These are phyloP conservation scores for Chelonus formosanus DNA, from an alignment of 2,888 invertebrate species.

Conservation along the genomic window DNA sequence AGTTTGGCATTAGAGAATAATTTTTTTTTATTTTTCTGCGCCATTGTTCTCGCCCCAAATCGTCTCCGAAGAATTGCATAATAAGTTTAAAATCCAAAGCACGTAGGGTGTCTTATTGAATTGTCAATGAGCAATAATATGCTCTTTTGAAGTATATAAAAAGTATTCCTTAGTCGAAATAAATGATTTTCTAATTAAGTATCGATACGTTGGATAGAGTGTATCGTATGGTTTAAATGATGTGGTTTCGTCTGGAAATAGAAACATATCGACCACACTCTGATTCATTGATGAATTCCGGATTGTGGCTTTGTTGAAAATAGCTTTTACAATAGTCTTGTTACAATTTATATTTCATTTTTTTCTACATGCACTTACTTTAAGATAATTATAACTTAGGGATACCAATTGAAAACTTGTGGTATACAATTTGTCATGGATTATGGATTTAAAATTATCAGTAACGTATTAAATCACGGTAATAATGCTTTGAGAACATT, in stretches of 20 bases:
- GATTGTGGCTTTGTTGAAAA: not conserved
- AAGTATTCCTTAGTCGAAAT: too few species aligned
- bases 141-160: too few species aligned
- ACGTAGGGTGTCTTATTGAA: slow-evolving; percentile 42
- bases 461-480: too few species aligned
- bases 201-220: too few species aligned
- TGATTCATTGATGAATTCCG: slow-evolving; percentile 21
- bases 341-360: slow-evolving; percentile 8
- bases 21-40: slow-evolving; percentile 43
- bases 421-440: too few species aligned
- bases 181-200: too few species aligned
- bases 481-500: not conserved
- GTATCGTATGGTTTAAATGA: not conserved
- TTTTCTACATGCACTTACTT: not conserved
- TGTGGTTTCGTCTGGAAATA: slow-evolving; percentile 4
- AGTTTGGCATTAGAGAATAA: not conserved
- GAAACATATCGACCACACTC: not conserved
- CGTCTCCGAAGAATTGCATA: slow-evolving; percentile 51
- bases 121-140: not conserved
- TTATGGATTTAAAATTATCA: too few species aligned
- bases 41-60: slow-evolving; percentile 47
- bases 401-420: too few species aligned
- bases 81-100: slow-evolving; percentile 46
- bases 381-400: not conserved
- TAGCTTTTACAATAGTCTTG: not conserved